A percentile compares a stretch with the other conserved stretches of the same genome.
Evolutionary conservation across 2,888 invertebrate genomes (phyloP).

Genomic region (Pristionchus arcanus): DNA sequence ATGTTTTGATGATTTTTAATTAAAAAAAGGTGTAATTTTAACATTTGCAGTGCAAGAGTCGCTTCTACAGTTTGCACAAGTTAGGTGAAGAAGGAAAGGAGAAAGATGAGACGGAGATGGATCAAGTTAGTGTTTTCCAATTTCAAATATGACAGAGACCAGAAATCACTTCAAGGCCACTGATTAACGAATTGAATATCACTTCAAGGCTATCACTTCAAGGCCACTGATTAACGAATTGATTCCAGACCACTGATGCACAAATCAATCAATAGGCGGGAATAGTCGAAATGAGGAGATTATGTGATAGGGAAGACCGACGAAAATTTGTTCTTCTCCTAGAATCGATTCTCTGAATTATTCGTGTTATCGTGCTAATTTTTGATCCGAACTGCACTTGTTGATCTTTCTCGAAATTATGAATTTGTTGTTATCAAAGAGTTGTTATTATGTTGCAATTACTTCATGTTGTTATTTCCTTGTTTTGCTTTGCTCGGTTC

Average conservation of each 20-base stretch:
- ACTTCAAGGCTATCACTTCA: no score
- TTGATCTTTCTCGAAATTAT: neutral
- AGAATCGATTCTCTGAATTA: neutral
- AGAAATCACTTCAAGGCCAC: no score
- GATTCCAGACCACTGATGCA: neutral
- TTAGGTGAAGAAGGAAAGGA: neutral
- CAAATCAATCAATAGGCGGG: neutral
- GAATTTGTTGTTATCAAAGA: no score
- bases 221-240: no score
- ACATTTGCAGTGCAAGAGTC: slow-evolving; percentile 1
- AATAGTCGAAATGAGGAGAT: neutral
- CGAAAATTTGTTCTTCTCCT: neutral
- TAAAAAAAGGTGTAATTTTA: no score
- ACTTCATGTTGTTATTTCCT: neutral
- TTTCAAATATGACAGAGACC: no score
- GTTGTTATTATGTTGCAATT: neutral
- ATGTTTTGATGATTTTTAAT: no score
- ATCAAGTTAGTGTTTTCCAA: neutral
- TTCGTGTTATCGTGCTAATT: neutral
- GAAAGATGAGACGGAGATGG: slow-evolving; percentile 14
- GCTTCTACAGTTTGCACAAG: neutral
- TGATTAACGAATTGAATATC: no score
- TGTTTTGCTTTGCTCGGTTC: neutral
- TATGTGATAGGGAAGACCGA: neutral
- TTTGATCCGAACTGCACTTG: neutral